These are phyloP conservation scores for Stenchaetothrips biformis DNA, from an alignment of 2,888 invertebrate species.

Conservation along the genomic window DNA sequence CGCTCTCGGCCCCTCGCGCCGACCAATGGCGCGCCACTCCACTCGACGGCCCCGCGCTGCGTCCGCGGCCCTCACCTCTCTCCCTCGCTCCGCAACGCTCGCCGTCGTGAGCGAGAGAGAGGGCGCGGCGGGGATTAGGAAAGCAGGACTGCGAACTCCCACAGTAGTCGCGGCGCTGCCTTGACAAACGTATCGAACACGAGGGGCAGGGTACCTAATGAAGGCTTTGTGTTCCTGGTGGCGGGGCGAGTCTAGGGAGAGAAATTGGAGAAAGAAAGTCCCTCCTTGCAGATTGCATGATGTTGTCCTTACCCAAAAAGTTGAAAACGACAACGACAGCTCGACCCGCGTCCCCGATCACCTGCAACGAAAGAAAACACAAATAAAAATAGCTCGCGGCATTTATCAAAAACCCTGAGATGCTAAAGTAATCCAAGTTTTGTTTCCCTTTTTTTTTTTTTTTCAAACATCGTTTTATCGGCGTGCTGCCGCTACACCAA, in stretches of 20 bases:
- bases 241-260: neutral
- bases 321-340: neutral
- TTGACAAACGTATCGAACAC: neutral
- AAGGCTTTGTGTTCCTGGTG: neutral
- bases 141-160: constrained; percentile 4
- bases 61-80: too few species aligned
- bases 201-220: neutral
- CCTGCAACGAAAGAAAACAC: neutral
- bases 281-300: neutral
- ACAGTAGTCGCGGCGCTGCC: too few species aligned
- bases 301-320: neutral
- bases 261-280: neutral
- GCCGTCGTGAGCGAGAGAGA: neutral
- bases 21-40: too few species aligned
- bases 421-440: too few species aligned
- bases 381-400: neutral
- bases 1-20: too few species aligned
- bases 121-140: neutral
- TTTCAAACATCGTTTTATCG: neutral
- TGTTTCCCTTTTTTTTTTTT: too few species aligned
- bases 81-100: too few species aligned
- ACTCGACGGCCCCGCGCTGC: too few species aligned
- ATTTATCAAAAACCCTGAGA: too few species aligned
- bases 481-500: neutral
- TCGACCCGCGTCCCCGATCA: neutral